Evolutionary conservation across 2,888 invertebrate genomes (phyloP), one percentile per base, ranked within the genome.

Genomic region (Eupithecia exiguata): DNA sequence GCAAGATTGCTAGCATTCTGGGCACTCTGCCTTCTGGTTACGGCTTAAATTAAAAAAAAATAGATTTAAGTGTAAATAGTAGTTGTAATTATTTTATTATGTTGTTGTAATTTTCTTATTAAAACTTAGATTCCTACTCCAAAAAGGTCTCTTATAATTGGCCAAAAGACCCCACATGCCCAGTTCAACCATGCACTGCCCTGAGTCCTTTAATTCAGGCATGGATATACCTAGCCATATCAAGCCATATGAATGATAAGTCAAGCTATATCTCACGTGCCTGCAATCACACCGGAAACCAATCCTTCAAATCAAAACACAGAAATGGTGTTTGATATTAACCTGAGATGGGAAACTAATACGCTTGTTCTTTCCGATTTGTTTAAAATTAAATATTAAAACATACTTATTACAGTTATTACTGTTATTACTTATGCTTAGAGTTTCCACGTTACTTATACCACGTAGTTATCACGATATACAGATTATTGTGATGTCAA

Each of bases 401-500:
- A 58, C 58, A 58, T 53, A 10, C 46, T 46, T 46, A 46, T n/a
- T n/a, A n/a, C n/a, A n/a, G n/a, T n/a, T n/a, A n/a, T n/a, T n/a
- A n/a, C n/a, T n/a, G n/a, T n/a, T n/a, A n/a, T n/a, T 46, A 46
- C 46, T n/a, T 7, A 25, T 58, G 58, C 25, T 25, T n/a, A n/a
- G 25, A 21, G 12, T 58, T 58, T 58, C 25, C 12, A 58, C 58
- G 25, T 58, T 58, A 53, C 21, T 21, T 40, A 66, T 9, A 65
- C 18, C 35, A 40, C 36, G 40, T 40, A 66, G 14, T 66, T 66
- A 66, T 66, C 40, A 21, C 62, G 68, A 62, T 49, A 40, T 71
- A 75, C 80, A 84, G 65, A 66, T 66, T 84, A 87, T 87, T 86
- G 86, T 84, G 83, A 86, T 84, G 84, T 84, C 81, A 79, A 84